Conservation (phyloP, 2,113 vertebrate species). For the Bufo gargarizans region DNA sequence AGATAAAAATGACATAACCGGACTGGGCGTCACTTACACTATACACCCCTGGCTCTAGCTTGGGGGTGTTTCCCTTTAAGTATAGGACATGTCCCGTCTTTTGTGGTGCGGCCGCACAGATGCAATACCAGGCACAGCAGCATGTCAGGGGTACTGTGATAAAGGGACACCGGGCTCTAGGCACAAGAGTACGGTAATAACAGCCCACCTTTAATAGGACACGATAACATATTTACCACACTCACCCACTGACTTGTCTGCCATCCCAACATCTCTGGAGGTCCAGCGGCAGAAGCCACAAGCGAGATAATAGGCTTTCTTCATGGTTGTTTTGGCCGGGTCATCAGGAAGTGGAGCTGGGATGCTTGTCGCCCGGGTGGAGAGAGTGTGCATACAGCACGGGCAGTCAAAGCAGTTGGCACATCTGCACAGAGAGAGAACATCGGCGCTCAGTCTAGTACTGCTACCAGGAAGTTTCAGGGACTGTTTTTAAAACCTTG, state of each 20-base stretch:
- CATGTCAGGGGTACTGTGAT: too few relatives aligned
- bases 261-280: conserved; percentile 96
- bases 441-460: not conserved
- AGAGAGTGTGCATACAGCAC: conserved; percentile 97
- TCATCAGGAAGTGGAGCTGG: conserved; percentile 93
- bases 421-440: conserved; percentile 73
- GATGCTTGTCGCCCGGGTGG: conserved; percentile 94
- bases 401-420: conserved; percentile 99
- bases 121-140: too few relatives aligned
- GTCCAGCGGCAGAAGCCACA: conserved; percentile 99
- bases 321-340: conserved; percentile 94
- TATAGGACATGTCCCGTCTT: too few relatives aligned
- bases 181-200: too few relatives aligned
- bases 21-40: too few relatives aligned
- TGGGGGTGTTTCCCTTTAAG: too few relatives aligned
- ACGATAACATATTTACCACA: conserved; percentile 21
- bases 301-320: conserved; percentile 97
- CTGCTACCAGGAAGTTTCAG: not conserved
- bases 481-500: not conserved
- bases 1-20: too few relatives aligned
- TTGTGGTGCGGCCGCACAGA: too few relatives aligned
- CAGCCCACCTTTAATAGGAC: too few relatives aligned
- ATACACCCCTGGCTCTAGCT: too few relatives aligned
- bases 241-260: conserved; percentile 97
- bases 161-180: too few relatives aligned